phyloP scores from a whole-genome alignment of 2,888 invertebrate species.

The Drosophila fulvimacula region DNA sequence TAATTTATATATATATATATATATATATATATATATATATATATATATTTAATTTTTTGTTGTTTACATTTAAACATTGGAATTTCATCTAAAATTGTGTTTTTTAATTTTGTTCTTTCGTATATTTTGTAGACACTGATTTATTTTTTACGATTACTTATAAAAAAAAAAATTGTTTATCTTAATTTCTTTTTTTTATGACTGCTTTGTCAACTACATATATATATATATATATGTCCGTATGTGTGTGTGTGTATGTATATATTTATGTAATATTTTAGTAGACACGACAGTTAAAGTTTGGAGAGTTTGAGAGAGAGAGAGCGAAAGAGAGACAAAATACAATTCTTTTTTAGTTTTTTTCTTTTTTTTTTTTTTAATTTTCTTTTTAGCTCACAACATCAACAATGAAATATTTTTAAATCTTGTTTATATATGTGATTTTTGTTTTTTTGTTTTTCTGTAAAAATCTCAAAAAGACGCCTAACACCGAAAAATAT shows the following conservation, averaged over 20 bases:
- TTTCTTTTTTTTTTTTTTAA: slow-evolving; percentile 11
- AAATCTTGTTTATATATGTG: slow-evolving; percentile 35
- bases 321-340: slow-evolving; percentile 73
- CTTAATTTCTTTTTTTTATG: slow-evolving; percentile 10
- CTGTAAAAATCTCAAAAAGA: slow-evolving; percentile 84
- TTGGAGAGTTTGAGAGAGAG: slow-evolving; percentile 60
- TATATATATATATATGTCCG: slow-evolving; percentile 4
- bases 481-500: slow-evolving; percentile 85
- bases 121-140: slow-evolving; percentile 80
- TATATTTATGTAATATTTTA: slow-evolving; percentile 68
- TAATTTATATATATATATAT: slow-evolving; percentile 15
- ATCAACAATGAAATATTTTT: slow-evolving; percentile 84
- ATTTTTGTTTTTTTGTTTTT: slow-evolving; percentile 32
- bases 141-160: slow-evolving; percentile 58
- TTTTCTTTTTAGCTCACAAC: slow-evolving; percentile 80
- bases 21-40: slow-evolving; percentile 24
- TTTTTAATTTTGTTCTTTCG: slow-evolving; percentile 45
- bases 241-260: slow-evolving; percentile 14
- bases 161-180: slow-evolving; percentile 63
- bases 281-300: slow-evolving; percentile 71
- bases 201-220: slow-evolving; percentile 20
- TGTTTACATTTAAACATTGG: slow-evolving; percentile 56
- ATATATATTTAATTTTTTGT: slow-evolving; percentile 10
- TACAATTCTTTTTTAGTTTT: slow-evolving; percentile 46
- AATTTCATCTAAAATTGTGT: slow-evolving; percentile 63